These are phyloP conservation scores for Elephas maximus DNA, from an alignment of 2,113 vertebrate genomes.

Conservation along the genomic window DNA sequence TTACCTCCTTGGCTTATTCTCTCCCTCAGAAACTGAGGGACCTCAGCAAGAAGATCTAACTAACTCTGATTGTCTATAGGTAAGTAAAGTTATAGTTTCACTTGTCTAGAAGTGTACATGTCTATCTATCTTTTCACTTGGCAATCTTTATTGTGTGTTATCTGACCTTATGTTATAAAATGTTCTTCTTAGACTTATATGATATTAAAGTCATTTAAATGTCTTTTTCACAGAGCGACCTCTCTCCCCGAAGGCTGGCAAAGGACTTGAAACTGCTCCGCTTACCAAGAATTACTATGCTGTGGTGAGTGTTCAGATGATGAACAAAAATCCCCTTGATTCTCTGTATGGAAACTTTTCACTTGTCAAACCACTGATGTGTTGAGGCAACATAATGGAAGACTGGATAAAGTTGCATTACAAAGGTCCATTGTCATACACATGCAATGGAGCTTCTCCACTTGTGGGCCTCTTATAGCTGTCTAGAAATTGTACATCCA, in stretches of 20 bases:
- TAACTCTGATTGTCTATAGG: constrained; percentile 1
- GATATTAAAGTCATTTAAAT: constrained; percentile 56
- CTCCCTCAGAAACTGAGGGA: background rate
- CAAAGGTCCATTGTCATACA: background rate
- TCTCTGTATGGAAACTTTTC: background rate
- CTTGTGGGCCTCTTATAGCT: background rate
- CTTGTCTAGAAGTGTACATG: constrained; percentile 55
- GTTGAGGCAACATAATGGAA: constrained; percentile 21
- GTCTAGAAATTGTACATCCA: constrained; percentile 11
- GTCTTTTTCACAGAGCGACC: constrained; percentile 93
- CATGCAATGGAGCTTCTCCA: background rate
- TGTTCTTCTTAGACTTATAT: background rate
- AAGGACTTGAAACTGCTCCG: constrained; percentile 92
- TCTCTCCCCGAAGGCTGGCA: constrained; percentile 95
- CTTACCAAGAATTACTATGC: constrained; percentile 99
- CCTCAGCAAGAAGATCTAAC: background rate
- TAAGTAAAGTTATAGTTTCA: constrained; percentile 40
- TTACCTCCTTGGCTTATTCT: background rate
- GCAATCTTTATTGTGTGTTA: constrained; percentile 19
- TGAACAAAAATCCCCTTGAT: constrained; percentile 47
- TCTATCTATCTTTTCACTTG: constrained; percentile 1
- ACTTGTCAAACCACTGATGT: constrained; percentile 30
- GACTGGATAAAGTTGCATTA: background rate
- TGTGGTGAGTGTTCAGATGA: constrained; percentile 92
- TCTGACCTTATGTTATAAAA: constrained; percentile 23